Conservation (phyloP, 2,113 vertebrate species). For the Platycercus adscitus region DNA sequence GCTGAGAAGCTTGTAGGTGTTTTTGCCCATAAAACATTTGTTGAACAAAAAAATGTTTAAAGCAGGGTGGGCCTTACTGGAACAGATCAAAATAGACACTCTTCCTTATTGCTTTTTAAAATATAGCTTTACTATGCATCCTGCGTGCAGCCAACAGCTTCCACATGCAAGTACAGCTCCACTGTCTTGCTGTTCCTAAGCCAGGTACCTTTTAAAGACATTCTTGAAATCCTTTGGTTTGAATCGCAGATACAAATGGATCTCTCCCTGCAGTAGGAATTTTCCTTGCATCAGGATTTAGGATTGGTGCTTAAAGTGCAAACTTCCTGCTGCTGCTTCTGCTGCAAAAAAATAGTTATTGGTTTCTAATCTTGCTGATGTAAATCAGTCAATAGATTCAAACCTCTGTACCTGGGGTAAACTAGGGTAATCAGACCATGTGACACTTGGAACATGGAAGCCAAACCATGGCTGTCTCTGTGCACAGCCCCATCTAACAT, state of each 20-base stretch:
- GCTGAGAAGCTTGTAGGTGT: slow-evolving; percentile 47
- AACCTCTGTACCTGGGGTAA: background rate
- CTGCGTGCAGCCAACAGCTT: background rate
- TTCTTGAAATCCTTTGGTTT: background rate
- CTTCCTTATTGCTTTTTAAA: slow-evolving; percentile 56
- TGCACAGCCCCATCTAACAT: background rate
- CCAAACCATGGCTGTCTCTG: background rate
- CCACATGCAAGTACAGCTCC: background rate
- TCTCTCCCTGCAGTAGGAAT: background rate
- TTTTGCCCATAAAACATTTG: slow-evolving; percentile 50
- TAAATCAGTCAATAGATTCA: background rate
- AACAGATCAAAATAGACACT: slow-evolving; percentile 49
- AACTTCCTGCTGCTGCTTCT: background rate
- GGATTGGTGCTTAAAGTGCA: background rate
- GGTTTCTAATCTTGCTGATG: background rate
- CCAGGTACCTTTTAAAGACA: background rate
- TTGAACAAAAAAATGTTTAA: slow-evolving; percentile 36
- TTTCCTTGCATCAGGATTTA: background rate
- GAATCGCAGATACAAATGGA: background rate
- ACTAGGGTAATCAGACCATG: no score
- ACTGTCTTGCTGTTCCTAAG: background rate
- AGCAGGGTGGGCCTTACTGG: slow-evolving; percentile 36
- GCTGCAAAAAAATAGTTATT: background rate
- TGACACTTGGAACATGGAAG: background rate
- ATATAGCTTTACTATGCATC: background rate